Evolutionary conservation across 2,888 invertebrate species (phyloP).

Genomic region (Teleogryllus oceanicus): DNA sequence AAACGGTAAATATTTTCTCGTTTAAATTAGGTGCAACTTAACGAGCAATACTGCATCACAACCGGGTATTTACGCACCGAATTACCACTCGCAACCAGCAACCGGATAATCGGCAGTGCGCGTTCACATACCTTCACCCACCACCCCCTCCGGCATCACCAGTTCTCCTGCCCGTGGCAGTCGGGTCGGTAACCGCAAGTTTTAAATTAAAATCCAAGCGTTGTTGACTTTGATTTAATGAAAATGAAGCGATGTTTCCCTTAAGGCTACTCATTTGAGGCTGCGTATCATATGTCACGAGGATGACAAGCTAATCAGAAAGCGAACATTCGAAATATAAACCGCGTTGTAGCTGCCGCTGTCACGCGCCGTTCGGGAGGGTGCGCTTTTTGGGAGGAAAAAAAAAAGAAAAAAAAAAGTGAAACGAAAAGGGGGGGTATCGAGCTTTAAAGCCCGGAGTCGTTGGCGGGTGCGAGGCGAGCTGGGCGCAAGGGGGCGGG

Average conservation of each 20-base stretch:
- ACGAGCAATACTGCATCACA: no score
- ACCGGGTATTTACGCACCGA: no score
- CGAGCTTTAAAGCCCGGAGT: neutral
- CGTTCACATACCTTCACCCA: no score
- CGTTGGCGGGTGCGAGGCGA: neutral
- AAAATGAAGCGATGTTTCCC: slow-evolving; percentile 18
- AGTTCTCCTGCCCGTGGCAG: neutral
- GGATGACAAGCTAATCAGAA: neutral
- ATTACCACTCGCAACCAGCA: no score
- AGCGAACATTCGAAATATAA: neutral
- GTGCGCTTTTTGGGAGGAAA: no score
- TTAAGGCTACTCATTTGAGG: slow-evolving; percentile 2
- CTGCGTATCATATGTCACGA: neutral
- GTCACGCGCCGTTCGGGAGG: neutral
- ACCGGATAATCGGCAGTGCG: no score
- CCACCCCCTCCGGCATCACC: neutral
- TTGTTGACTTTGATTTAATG: neutral
- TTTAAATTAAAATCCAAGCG: neutral
- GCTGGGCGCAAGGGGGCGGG: no score
- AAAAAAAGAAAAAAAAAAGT: neutral
- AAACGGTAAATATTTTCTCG: no score
- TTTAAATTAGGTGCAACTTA: no score
- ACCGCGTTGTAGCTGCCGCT: neutral
- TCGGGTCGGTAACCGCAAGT: neutral
- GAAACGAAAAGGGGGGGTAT: neutral